Percentiles rank a stretch among this genome's conserved stretches.
phyloP scores from a whole-genome alignment of 2,888 invertebrate genomes.

The Hyposoter dolosus region DNA sequence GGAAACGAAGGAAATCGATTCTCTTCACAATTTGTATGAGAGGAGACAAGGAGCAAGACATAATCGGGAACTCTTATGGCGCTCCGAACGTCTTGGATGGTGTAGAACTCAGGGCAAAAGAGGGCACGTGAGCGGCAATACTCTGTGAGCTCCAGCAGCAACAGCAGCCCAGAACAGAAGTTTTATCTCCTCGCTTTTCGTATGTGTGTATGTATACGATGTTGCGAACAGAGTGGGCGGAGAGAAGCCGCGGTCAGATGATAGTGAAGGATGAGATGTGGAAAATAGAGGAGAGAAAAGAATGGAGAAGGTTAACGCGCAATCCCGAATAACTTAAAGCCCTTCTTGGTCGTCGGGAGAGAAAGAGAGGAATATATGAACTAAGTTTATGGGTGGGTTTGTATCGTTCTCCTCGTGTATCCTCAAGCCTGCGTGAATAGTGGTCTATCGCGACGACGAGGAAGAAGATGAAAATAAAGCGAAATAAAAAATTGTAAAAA shows the following conservation, averaged over 20 bases:
- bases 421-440: constrained; percentile 65
- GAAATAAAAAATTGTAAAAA: constrained; percentile 1
- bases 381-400: constrained; percentile 78
- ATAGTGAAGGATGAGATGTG: constrained; percentile 62
- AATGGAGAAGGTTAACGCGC: constrained; percentile 65
- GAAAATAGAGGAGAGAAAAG: constrained; percentile 69
- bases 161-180: constrained; percentile 54
- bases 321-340: constrained; percentile 68
- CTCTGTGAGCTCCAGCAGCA: constrained; percentile 37
- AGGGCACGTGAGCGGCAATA: constrained; percentile 45
- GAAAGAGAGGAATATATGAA: constrained; percentile 60
- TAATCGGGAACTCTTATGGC: neutral
- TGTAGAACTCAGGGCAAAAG: constrained; percentile 38
- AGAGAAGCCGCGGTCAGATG: constrained; percentile 62
- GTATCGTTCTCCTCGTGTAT: constrained; percentile 63
- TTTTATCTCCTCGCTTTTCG: constrained; percentile 54
- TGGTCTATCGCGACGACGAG: constrained; percentile 64
- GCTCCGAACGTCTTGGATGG: constrained; percentile 10
- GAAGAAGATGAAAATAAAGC: constrained; percentile 39
- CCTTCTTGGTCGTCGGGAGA: constrained; percentile 44
- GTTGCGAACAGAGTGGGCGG: constrained; percentile 65
- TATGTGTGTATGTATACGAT: constrained; percentile 27
- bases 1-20: neutral
- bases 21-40: neutral
- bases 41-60: constrained; percentile 51